Percentiles rank a stretch among this genome's conserved stretches.
These are phyloP conservation scores for Hippocampus guttulatus DNA, from an alignment of 2,113 vertebrate genomes.

Conservation along the genomic window DNA sequence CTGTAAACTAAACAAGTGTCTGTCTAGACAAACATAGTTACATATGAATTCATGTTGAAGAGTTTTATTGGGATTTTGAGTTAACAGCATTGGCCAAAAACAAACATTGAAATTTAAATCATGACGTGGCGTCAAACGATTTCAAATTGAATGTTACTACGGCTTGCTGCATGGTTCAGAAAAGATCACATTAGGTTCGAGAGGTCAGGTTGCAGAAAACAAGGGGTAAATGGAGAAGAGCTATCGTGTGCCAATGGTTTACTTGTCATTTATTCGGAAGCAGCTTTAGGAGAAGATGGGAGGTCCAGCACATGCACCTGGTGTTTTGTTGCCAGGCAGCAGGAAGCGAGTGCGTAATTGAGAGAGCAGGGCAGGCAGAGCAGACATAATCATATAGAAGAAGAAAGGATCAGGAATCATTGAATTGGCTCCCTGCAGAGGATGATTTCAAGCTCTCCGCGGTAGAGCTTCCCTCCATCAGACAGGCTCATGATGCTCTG, in stretches of 20 bases:
- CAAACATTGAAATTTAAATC: conserved; percentile 54
- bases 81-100: conserved; percentile 71
- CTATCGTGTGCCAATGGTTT: conserved; percentile 54
- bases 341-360: conserved; percentile 50
- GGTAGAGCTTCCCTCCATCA: conserved; percentile 89
- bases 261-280: conserved; percentile 56
- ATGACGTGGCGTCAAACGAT: conserved; percentile 29
- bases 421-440: conserved; percentile 86
- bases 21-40: not conserved
- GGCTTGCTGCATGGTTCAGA: conserved; percentile 13
- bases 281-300: conserved; percentile 24
- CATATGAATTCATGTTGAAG: conserved; percentile 55
- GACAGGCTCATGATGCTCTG: conserved; percentile 94
- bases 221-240: conserved; percentile 20
- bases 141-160: conserved; percentile 36
- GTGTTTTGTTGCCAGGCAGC: conserved; percentile 62
- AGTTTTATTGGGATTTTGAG: conserved; percentile 70
- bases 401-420: conserved; percentile 65
- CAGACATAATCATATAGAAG: conserved; percentile 41
- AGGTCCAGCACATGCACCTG: conserved; percentile 72
- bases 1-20: too few relatives aligned
- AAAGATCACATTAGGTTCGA: conserved; percentile 10
- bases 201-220: conserved; percentile 21
- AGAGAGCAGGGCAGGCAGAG: conserved; percentile 43
- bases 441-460: conserved; percentile 91